Conservation (phyloP, 2,888 invertebrate genomes). For the Euclidia mi region DNA sequence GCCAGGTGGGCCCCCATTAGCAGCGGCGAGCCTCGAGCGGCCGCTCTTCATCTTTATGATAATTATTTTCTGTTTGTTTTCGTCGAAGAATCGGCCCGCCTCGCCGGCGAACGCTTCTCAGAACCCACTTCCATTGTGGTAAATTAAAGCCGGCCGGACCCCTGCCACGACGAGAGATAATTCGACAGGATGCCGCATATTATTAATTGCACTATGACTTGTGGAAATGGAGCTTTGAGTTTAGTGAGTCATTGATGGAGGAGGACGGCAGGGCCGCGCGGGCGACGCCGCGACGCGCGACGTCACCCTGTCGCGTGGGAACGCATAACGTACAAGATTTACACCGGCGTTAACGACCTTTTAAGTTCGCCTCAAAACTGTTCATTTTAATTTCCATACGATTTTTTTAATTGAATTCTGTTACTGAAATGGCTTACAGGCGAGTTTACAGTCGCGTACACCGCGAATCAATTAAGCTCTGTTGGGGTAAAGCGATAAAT, state of each 20-base stretch:
- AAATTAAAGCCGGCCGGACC: slow-evolving; percentile 90
- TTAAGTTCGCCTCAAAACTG: slow-evolving; percentile 62
- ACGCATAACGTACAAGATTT: slow-evolving; percentile 77
- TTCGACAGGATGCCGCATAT: slow-evolving; percentile 90
- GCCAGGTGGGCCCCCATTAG: slow-evolving; percentile 89
- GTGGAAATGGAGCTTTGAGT: slow-evolving; percentile 88
- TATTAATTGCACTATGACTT: slow-evolving; percentile 91
- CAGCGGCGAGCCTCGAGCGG: slow-evolving; percentile 86
- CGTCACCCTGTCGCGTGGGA: slow-evolving; percentile 83
- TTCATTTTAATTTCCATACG: slow-evolving; percentile 54
- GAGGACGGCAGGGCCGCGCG: slow-evolving; percentile 54
- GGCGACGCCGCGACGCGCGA: slow-evolving; percentile 64
- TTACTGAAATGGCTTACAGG: slow-evolving; percentile 59
- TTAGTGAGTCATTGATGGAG: slow-evolving; percentile 89
- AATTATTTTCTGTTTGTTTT: slow-evolving; percentile 90
- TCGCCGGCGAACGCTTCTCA: slow-evolving; percentile 86
- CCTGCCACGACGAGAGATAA: slow-evolving; percentile 89
- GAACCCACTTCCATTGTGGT: slow-evolving; percentile 90
- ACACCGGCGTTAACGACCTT: slow-evolving; percentile 73
- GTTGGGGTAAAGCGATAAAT: slow-evolving; percentile 80
- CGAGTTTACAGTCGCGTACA: slow-evolving; percentile 70
- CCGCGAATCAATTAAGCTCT: slow-evolving; percentile 81
- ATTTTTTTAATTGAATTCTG: slow-evolving; percentile 67
- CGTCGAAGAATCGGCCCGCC: slow-evolving; percentile 89
- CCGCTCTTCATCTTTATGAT: slow-evolving; percentile 90